These are phyloP conservation scores for Stichodactyla mertensii DNA, from an alignment of 64 coral and sea anemone genomes.

Conservation along the genomic window DNA sequence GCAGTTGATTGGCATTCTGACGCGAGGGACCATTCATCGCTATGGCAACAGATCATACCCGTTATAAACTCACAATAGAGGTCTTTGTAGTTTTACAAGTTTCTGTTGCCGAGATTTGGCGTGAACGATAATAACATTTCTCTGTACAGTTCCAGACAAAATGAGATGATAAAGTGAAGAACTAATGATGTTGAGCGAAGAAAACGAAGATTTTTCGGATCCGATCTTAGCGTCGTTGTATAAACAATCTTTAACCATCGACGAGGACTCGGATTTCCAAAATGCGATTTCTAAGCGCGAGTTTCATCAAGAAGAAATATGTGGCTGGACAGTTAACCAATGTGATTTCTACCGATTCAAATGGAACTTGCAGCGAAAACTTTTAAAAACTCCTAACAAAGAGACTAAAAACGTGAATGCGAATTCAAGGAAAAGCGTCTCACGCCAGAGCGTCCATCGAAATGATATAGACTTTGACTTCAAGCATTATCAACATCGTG, in stretches of 20 bases:
- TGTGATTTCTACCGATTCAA: neutral
- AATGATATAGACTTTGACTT: constrained; percentile 42
- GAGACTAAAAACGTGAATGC: neutral
- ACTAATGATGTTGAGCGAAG: neutral
- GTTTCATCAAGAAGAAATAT: constrained; percentile 6
- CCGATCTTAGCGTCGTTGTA: neutral
- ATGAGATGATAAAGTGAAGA: neutral
- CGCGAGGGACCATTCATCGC: neutral
- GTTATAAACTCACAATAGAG: neutral
- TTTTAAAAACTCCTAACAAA: constrained; percentile 3
- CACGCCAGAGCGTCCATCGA: constrained; percentile 21
- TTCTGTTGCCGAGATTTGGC: neutral
- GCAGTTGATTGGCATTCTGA: constrained; percentile 1
- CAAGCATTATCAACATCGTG: constrained; percentile 25
- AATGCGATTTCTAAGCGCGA: neutral
- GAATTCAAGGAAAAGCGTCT: neutral
- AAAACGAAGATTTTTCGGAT: constrained; percentile 1
- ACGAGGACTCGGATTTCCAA: constrained; percentile 15
- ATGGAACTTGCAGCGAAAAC: constrained; percentile 4
- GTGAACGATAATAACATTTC: neutral
- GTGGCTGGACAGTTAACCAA: constrained; percentile 6
- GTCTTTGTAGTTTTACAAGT: neutral
- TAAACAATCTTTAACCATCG: constrained; percentile 7
- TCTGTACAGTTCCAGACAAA: neutral
- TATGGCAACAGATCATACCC: neutral